Evolutionary conservation across 2,888 invertebrate species (phyloP).

Genomic region (Chaetoderma sp.): DNA sequence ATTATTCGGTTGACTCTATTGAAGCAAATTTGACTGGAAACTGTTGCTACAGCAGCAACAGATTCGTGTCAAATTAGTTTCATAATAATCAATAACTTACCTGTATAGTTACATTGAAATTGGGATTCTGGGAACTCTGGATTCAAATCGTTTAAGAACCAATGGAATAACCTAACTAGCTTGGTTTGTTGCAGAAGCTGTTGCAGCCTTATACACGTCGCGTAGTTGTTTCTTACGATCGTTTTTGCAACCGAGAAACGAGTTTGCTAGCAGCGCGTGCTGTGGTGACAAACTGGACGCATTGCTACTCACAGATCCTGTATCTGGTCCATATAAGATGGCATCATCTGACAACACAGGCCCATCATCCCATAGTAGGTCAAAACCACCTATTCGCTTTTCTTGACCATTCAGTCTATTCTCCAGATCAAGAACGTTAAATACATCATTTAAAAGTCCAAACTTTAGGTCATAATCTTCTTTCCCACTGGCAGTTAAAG

Average conservation of each 20-base stretch:
- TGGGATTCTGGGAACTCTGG: too few species aligned
- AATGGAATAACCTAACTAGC: too few species aligned
- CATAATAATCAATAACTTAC: too few species aligned
- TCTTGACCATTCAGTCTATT: constrained; percentile 73
- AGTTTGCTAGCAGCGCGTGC: too few species aligned
- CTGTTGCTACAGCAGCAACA: too few species aligned
- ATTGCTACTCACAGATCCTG: neutral
- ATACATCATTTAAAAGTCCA: constrained; percentile 74
- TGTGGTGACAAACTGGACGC: too few species aligned
- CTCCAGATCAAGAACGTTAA: constrained; percentile 75
- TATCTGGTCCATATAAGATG: constrained; percentile 5
- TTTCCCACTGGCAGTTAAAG: constrained; percentile 74
- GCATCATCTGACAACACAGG: constrained; percentile 69
- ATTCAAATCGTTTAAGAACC: too few species aligned
- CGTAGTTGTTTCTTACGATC: constrained; percentile 53
- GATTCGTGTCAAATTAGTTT: too few species aligned
- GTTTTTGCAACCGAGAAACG: constrained; percentile 57
- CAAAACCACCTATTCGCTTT: constrained; percentile 75
- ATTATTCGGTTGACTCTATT: too few species aligned
- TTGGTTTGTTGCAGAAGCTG: too few species aligned
- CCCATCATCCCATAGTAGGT: constrained; percentile 74
- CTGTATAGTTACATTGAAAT: too few species aligned
- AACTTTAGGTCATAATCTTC: constrained; percentile 76
- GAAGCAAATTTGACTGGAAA: too few species aligned
- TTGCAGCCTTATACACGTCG: constrained; percentile 51